Percentiles rank a stretch among this genome's conserved stretches.
Evolutionary conservation across 2,113 vertebrate genomes (phyloP).

Genomic region (Dissostichus mawsoni): DNA sequence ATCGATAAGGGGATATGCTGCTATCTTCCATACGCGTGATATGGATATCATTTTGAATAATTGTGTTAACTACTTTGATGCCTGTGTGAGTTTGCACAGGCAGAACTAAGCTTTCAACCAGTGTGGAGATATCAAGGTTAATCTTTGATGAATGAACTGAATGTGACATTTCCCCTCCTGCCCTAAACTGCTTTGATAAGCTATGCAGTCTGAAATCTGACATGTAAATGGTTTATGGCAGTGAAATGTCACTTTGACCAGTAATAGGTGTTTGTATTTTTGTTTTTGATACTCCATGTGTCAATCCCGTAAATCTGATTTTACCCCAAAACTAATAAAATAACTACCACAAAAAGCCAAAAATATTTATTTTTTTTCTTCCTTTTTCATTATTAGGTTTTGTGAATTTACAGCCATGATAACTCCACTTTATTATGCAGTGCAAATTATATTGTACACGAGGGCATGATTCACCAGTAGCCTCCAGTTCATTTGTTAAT

Average conservation of each 20-base stretch:
- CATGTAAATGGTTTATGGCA: background rate
- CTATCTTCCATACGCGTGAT: background rate
- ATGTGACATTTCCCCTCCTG: background rate
- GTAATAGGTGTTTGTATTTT: background rate
- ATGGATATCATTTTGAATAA: too few relatives aligned
- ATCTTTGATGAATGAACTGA: background rate
- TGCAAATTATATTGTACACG: background rate
- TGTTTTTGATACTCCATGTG: background rate
- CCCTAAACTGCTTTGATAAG: background rate
- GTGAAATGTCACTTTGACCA: background rate
- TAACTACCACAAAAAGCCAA: background rate
- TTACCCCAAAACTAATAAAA: background rate
- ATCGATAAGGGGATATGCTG: background rate
- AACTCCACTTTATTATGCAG: background rate
- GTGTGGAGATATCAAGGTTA: background rate
- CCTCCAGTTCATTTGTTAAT: background rate
- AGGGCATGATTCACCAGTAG: background rate
- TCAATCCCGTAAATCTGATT: too few relatives aligned
- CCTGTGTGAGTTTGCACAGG: background rate
- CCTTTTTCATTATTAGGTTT: background rate
- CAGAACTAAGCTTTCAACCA: background rate
- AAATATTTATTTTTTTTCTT: background rate
- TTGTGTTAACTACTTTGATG: too few relatives aligned
- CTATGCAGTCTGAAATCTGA: background rate
- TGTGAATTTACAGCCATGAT: background rate